Base-by-base conservation (phyloP, 2,888 invertebrate genomes). In the Tipula confusa region DNA sequence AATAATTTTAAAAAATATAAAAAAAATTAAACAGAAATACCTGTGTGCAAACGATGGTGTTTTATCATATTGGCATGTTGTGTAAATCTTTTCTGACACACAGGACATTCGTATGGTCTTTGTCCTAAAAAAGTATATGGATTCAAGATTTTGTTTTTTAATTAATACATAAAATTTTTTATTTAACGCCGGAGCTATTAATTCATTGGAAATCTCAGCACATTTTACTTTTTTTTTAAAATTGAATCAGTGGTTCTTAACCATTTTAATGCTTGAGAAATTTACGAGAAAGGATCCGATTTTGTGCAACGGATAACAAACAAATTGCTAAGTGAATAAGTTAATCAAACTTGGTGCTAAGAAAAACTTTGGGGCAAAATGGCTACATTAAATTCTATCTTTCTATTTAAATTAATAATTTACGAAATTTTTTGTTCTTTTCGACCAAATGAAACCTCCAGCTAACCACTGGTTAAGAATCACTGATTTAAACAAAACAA, bases 51-150 rank as follows among this genome's bases (percentile, higher is more conserved):
- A 48, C 84, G 83, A 82, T 84, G 84, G 83, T 85, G 85, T 80
- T 85, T 85, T 9, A 83, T 84, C 82, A 85, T 84, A 83, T 85
- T 84, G n/a, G 85, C 84, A 29, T 84, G 84, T 29, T 85, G 85
- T 9, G 83, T 79, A 79, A 85, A 85, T 29, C 82, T 83, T 83
- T 85, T 85, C 83, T 84, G 83, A 82, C 85, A 85, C 9, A 83
- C 83, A 24, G 84, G 83, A 82, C 85, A 85, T 36, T 84, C 82
- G 48, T 84, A 84, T 36, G 85, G 85, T 79, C 84, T 84, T 83
- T 84, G 83, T 79, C 85, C 85, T 84, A 38, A 18, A 79, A 64
- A 43, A 48, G 31, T 31, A 33, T 4, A 64, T 64, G 64, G 64
- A 64, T 64, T 64, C 64, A 64, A 64, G 64, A 24, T 64, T 64